phyloP scores from a whole-genome alignment of 1,140 invertebrate species.

The Orussus abietinus region DNA sequence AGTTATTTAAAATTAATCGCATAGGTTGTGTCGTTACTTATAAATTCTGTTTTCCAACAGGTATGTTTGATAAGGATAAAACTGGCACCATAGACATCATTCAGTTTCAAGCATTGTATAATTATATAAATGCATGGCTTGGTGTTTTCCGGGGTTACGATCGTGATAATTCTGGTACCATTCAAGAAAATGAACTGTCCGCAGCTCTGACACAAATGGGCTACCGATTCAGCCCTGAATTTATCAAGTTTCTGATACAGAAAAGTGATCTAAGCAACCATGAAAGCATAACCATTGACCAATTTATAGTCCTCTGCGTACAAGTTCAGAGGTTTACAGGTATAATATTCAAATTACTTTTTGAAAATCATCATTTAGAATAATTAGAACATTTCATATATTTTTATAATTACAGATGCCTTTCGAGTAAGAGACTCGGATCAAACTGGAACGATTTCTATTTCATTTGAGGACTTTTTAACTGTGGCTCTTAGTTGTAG shows the following conservation, averaged over 20 bases:
- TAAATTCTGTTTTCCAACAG: slow-evolving; percentile 41
- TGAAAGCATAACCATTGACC: slow-evolving; percentile 73
- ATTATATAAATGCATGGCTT: slow-evolving; percentile 87
- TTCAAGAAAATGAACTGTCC: slow-evolving; percentile 74
- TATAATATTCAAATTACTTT: slow-evolving; percentile 21
- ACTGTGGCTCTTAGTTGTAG: slow-evolving; percentile 69
- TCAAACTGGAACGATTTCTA: slow-evolving; percentile 71
- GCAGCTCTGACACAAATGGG: slow-evolving; percentile 83
- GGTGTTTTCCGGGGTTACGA: slow-evolving; percentile 79
- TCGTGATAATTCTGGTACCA: slow-evolving; percentile 74
- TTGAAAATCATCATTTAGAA: slow-evolving; percentile 7
- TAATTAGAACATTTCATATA: slow-evolving; percentile 5
- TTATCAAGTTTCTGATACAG: slow-evolving; percentile 68
- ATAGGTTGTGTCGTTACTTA: neutral
- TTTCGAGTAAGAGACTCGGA: slow-evolving; percentile 72
- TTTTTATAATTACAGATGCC: slow-evolving; percentile 60
- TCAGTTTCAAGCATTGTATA: slow-evolving; percentile 84
- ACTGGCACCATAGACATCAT: slow-evolving; percentile 81
- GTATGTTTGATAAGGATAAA: slow-evolving; percentile 84
- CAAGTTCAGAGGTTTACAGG: slow-evolving; percentile 79
- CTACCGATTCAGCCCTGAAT: slow-evolving; percentile 77
- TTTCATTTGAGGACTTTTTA: slow-evolving; percentile 84
- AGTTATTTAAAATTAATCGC: slow-evolving; percentile 29
- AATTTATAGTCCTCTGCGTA: slow-evolving; percentile 84
- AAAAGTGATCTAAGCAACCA: slow-evolving; percentile 63